Evolutionary conservation across 2,797 vertebrate genomes (phyloP).

Genomic region (Alosa sapidissima): DNA sequence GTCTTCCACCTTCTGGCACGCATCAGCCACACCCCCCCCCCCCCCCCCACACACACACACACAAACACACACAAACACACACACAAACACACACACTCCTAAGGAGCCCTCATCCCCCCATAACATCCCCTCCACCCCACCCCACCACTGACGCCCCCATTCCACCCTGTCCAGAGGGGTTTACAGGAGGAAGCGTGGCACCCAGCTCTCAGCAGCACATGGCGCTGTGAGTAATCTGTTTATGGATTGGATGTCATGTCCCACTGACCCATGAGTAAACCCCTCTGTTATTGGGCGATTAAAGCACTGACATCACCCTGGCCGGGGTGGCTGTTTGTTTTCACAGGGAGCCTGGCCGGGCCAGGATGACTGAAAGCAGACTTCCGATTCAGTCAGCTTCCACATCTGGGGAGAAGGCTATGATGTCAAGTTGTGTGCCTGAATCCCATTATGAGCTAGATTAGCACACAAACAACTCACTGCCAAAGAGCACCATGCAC

Average conservation of each 20-base stretch:
- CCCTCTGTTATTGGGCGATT: constrained; percentile 60
- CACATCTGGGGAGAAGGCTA: constrained; percentile 56
- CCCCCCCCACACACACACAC: not conserved
- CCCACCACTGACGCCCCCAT: not conserved
- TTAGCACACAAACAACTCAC: constrained; percentile 68
- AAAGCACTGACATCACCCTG: constrained; percentile 69
- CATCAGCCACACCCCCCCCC: too few species aligned
- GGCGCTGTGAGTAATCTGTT: constrained; percentile 62
- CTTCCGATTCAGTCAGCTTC: constrained; percentile 63
- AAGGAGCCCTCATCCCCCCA: constrained; percentile 17
- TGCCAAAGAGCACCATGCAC: constrained; percentile 41
- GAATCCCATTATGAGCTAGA: constrained; percentile 73
- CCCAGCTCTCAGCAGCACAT: constrained; percentile 29
- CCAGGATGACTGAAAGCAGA: constrained; percentile 75
- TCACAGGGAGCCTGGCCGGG: constrained; percentile 58
- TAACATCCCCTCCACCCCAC: not conserved
- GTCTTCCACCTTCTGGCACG: constrained; percentile 40
- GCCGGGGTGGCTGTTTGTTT: constrained; percentile 72
- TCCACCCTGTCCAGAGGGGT: constrained; percentile 22
- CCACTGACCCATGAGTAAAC: constrained; percentile 72
- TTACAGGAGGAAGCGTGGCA: constrained; percentile 35
- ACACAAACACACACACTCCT: constrained; percentile 13
- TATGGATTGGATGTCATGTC: constrained; percentile 64
- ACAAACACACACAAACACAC: too few species aligned
- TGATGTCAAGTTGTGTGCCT: constrained; percentile 82